These are phyloP conservation scores for Bicyclus anynana DNA, from an alignment of 1,140 invertebrate species.

Conservation along the genomic window DNA sequence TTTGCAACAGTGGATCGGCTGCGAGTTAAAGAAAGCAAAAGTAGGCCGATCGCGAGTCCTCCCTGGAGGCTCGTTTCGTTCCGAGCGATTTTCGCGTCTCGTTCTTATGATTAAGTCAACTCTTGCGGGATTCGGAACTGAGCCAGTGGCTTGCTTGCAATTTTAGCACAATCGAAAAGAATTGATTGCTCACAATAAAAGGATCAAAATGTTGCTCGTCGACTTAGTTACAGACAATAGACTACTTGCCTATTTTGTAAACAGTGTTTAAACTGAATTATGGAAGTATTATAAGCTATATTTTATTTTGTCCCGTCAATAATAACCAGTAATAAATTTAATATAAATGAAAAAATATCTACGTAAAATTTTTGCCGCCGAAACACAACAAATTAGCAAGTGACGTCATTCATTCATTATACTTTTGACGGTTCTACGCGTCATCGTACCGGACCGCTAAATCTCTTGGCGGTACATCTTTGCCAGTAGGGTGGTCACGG, in stretches of 20 bases:
- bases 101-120: slow-evolving; percentile 72
- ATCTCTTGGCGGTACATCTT: too few relatives aligned
- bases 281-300: too few relatives aligned
- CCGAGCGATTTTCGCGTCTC: slow-evolving; percentile 64
- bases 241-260: neutral
- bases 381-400: too few relatives aligned
- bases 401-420: too few relatives aligned
- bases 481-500: too few relatives aligned
- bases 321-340: too few relatives aligned
- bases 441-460: too few relatives aligned
- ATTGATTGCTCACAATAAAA: slow-evolving; percentile 40
- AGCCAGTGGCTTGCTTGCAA: slow-evolving; percentile 34
- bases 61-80: slow-evolving; percentile 61
- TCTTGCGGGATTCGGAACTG: slow-evolving; percentile 48
- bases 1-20: slow-evolving; percentile 40
- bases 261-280: too few relatives aligned
- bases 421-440: too few relatives aligned
- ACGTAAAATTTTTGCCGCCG: too few relatives aligned
- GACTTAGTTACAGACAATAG: neutral
- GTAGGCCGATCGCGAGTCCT: slow-evolving; percentile 43
- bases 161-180: slow-evolving; percentile 36
- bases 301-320: too few relatives aligned
- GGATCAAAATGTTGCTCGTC: neutral
- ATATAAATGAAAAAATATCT: too few relatives aligned
- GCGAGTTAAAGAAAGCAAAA: slow-evolving; percentile 44